A percentile compares a stretch with the other conserved stretches of the same genome.
phyloP scores from a whole-genome alignment of 2,797 vertebrate genomes.

The Adrianichthys oophorus region DNA sequence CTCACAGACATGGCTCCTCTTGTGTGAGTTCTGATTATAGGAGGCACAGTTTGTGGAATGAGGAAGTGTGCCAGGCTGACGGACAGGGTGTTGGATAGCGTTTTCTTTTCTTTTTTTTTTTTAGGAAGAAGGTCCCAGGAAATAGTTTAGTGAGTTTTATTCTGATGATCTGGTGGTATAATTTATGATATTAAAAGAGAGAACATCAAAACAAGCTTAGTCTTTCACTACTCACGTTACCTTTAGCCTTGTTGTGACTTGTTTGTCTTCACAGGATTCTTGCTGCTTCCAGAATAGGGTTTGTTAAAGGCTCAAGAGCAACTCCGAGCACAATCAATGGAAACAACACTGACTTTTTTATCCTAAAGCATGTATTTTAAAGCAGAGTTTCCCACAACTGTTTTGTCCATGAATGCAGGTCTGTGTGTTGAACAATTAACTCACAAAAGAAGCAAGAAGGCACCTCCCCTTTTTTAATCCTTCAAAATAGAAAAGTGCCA shows the following conservation, averaged over 20 bases:
- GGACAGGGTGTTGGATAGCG: slow-evolving; percentile 62
- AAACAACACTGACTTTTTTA: too few species aligned
- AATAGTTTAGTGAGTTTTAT: slow-evolving; percentile 41
- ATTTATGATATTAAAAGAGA: slow-evolving; percentile 65
- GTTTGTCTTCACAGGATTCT: slow-evolving; percentile 72
- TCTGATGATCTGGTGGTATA: slow-evolving; percentile 32
- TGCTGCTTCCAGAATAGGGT: slow-evolving; percentile 66
- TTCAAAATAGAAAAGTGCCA: slow-evolving; percentile 36
- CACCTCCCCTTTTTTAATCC: too few species aligned
- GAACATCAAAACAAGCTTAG: slow-evolving; percentile 61
- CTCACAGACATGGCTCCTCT: slow-evolving; percentile 28
- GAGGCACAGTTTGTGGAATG: slow-evolving; percentile 49
- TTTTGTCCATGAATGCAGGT: too few species aligned
- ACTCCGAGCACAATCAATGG: too few species aligned
- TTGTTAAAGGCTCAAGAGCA: slow-evolving; percentile 33
- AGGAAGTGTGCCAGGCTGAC: slow-evolving; percentile 68
- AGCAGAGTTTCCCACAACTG: too few species aligned
- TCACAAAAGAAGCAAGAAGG: too few species aligned
- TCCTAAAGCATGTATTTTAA: too few species aligned
- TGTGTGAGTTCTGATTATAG: slow-evolving; percentile 42
- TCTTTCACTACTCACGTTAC: slow-evolving; percentile 66
- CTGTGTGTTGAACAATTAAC: too few species aligned
- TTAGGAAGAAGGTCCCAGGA: slow-evolving; percentile 27
- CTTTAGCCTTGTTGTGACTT: slow-evolving; percentile 75
- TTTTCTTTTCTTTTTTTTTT: slow-evolving; percentile 42